Percentiles rank a stretch among this genome's conserved stretches.
phyloP scores from a whole-genome alignment of 35 echinoderm and acorn worm genomes.

The Anneissia japonica region DNA sequence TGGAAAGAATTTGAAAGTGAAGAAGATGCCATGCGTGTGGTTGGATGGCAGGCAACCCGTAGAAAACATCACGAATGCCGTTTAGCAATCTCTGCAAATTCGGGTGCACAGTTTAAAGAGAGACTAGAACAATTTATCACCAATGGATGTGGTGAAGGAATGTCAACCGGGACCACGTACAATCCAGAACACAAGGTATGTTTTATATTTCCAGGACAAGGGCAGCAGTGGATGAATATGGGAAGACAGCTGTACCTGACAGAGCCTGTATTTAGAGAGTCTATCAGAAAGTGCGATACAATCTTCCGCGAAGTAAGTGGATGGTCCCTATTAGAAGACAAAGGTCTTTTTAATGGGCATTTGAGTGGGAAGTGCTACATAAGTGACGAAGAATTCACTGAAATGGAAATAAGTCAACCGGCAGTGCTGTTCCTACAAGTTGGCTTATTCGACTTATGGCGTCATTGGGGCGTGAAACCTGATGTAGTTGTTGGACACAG shows the following conservation, averaged over 20 bases:
- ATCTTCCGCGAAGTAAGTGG: conserved; percentile 83
- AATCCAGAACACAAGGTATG: conserved; percentile 64
- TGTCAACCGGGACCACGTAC: conserved; percentile 12
- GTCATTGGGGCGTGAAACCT: conserved; percentile 71
- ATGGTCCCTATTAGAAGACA: conserved; percentile 70
- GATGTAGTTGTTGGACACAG: conserved; percentile 84
- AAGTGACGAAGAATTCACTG: conserved; percentile 23
- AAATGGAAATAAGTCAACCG: conserved; percentile 69
- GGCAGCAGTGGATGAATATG: conserved; percentile 89
- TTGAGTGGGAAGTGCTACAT: not conserved
- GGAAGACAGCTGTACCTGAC: conserved; percentile 67
- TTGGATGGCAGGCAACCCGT: conserved; percentile 66
- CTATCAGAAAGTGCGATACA: conserved; percentile 59
- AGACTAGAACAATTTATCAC: conserved; percentile 51
- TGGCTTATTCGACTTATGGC: conserved; percentile 55
- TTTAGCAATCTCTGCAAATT: conserved; percentile 63
- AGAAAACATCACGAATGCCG: conserved; percentile 64
- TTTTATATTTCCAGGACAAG: conserved; percentile 89
- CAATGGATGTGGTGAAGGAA: conserved; percentile 12
- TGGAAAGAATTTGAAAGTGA: conserved; percentile 60
- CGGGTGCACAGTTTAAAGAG: conserved; percentile 54
- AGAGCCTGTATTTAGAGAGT: conserved; percentile 52
- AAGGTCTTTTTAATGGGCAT: conserved; percentile 1
- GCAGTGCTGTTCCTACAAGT: conserved; percentile 76
- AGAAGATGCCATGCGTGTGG: conserved; percentile 58